Evolutionary conservation across 1,140 invertebrate species (phyloP).

Genomic region (Dendroctonus ponderosae): DNA sequence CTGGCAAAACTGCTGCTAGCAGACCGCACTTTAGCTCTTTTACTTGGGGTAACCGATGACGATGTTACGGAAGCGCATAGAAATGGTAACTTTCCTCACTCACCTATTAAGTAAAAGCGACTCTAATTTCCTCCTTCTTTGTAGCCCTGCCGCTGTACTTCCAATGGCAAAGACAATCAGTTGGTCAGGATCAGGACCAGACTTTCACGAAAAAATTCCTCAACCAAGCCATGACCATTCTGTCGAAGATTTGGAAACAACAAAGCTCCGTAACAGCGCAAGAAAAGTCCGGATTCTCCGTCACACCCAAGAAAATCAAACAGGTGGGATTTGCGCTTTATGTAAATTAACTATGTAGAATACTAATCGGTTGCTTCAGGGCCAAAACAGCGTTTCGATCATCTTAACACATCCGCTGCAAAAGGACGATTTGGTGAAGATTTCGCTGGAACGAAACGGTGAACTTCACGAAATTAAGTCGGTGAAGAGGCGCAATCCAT

Average conservation of each 20-base stretch:
- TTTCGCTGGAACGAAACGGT: conserved; percentile 75
- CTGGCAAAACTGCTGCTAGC: conserved; percentile 64
- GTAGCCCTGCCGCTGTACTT: conserved; percentile 67
- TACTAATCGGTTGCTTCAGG: conserved; percentile 52
- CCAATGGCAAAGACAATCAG: conserved; percentile 73
- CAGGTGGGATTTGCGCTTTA: conserved; percentile 55
- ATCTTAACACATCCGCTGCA: conserved; percentile 73
- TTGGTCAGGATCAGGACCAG: conserved; percentile 74
- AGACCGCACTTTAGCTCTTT: conserved; percentile 73
- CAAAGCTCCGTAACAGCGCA: conserved; percentile 53
- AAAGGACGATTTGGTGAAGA: conserved; percentile 69
- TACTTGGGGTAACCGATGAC: conserved; percentile 69
- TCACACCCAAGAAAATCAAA: conserved; percentile 78
- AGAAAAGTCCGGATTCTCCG: conserved; percentile 69
- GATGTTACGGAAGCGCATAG: conserved; percentile 62
- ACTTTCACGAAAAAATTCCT: conserved; percentile 78
- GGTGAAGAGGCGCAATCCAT: conserved; percentile 76
- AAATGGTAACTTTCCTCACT: conserved; percentile 47
- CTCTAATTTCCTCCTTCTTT: conserved; percentile 40
- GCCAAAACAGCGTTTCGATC: conserved; percentile 78
- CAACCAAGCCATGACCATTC: conserved; percentile 70
- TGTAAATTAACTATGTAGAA: background rate
- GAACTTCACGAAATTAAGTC: conserved; percentile 71
- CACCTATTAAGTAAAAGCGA: no score
- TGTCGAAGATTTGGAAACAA: conserved; percentile 64